phyloP scores from a whole-genome alignment of 2,888 invertebrate genomes.

The Lasius platythorax region DNA sequence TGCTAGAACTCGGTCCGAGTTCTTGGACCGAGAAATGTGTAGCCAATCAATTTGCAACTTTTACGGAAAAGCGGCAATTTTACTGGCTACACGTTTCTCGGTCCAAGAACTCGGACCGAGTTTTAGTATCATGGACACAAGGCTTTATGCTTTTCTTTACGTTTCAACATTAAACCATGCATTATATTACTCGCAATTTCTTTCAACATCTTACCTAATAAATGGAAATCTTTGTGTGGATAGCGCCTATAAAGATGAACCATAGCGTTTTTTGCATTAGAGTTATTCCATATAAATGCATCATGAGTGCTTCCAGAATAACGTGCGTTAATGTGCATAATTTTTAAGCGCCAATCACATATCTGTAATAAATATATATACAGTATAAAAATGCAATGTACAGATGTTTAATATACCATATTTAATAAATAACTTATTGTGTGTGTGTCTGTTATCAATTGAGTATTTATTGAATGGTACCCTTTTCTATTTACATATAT shows the following conservation, averaged over 20 bases:
- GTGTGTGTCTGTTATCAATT: not conserved
- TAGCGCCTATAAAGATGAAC: not conserved
- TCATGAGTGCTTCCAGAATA: not conserved
- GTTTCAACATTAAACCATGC: too few relatives aligned
- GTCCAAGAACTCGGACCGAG: too few relatives aligned
- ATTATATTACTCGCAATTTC: too few relatives aligned
- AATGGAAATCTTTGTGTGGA: conserved; percentile 8
- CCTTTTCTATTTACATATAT: conserved; percentile 10
- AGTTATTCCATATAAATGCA: not conserved
- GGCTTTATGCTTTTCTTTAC: too few relatives aligned
- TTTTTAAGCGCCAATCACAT: not conserved
- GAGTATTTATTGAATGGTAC: not conserved
- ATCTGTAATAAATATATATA: not conserved
- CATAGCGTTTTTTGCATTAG: not conserved
- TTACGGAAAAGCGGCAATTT: not conserved
- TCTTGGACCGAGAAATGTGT: not conserved
- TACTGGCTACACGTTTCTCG: too few relatives aligned
- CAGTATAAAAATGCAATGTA: not conserved
- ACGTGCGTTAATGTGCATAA: not conserved
- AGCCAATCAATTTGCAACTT: not conserved
- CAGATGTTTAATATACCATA: too few relatives aligned
- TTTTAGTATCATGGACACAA: not conserved
- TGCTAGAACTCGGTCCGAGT: not conserved
- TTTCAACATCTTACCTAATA: not conserved
- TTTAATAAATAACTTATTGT: too few relatives aligned